Percentiles rank a stretch among this genome's conserved stretches.
phyloP scores from a whole-genome alignment of 2,888 invertebrate species.

The Notodonta ziczac region DNA sequence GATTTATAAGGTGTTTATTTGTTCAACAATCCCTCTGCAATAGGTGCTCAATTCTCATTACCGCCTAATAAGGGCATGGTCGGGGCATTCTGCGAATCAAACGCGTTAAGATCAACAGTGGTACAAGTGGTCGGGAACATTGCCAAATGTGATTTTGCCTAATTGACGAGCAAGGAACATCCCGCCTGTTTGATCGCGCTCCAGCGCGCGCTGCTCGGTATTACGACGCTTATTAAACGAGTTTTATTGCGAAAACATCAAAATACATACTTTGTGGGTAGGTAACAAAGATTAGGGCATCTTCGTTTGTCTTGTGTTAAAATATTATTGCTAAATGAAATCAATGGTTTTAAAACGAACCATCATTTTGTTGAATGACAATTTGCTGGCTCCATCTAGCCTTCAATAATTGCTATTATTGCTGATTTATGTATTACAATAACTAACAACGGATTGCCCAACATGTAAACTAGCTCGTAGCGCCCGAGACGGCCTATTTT shows the following conservation, averaged over 20 bases:
- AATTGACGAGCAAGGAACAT: conserved; percentile 75
- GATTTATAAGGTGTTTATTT: too few relatives aligned
- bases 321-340: too few relatives aligned
- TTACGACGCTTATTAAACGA: conserved; percentile 59
- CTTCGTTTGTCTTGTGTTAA: too few relatives aligned
- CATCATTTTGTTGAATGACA: too few relatives aligned
- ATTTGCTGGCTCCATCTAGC: too few relatives aligned
- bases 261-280: conserved; percentile 8
- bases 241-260: conserved; percentile 42
- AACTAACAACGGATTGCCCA: too few relatives aligned
- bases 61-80: conserved; percentile 58
- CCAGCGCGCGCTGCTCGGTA: conserved; percentile 51
- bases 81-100: conserved; percentile 56
- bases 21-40: too few relatives aligned
- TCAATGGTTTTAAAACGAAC: too few relatives aligned
- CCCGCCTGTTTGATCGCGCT: conserved; percentile 71
- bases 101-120: conserved; percentile 53
- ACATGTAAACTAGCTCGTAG: not conserved
- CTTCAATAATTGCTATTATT: too few relatives aligned
- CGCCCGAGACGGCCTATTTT: not conserved
- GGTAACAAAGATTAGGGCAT: conserved; percentile 1
- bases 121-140: conserved; percentile 73
- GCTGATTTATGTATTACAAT: too few relatives aligned
- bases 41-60: not conserved
- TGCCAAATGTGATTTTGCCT: conserved; percentile 79